A percentile compares a stretch with the other conserved stretches of the same genome.
phyloP scores from a whole-genome alignment of 2,113 vertebrate species.

The Strix uralensis region DNA sequence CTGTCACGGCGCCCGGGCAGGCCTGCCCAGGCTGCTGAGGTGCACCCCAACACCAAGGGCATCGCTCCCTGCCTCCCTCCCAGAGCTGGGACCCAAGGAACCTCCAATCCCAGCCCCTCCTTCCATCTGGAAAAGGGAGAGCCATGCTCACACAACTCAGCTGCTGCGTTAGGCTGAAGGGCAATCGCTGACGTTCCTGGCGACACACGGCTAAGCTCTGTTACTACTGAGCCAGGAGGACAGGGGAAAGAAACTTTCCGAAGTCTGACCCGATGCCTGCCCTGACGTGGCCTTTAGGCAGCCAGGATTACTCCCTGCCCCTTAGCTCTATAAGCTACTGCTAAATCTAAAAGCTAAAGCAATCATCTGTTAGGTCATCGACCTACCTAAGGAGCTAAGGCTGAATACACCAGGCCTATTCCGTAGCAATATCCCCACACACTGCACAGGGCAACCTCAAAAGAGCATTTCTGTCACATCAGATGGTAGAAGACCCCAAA shows the following conservation, averaged over 20 bases:
- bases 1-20: neutral
- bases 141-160: neutral
- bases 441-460: neutral
- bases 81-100: neutral
- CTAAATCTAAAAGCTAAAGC: neutral
- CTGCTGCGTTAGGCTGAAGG: neutral
- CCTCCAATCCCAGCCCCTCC: neutral
- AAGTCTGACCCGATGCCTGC: neutral
- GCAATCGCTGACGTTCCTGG: neutral
- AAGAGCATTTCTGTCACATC: neutral
- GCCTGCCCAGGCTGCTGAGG: neutral
- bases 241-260: neutral
- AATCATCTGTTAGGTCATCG: neutral
- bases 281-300: neutral
- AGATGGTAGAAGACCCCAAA: neutral
- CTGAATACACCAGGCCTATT: neutral
- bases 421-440: neutral
- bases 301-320: neutral
- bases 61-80: neutral
- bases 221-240: neutral
- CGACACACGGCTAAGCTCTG: fast-evolving
- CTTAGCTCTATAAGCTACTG: neutral
- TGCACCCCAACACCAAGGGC: neutral
- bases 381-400: neutral
- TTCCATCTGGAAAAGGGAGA: neutral